These are phyloP conservation scores for Delia radicum DNA, from an alignment of 1,140 invertebrate species.

Conservation along the genomic window DNA sequence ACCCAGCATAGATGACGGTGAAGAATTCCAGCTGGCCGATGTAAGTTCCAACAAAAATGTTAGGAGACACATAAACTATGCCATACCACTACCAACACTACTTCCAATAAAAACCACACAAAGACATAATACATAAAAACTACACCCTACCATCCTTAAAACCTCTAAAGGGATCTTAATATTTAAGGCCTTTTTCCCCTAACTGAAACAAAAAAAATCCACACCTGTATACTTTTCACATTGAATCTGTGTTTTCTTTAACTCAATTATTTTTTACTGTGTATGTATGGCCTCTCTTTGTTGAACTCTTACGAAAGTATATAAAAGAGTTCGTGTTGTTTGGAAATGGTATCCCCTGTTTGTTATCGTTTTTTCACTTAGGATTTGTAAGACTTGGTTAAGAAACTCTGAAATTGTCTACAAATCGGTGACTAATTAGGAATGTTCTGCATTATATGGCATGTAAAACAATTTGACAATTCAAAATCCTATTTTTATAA, in stretches of 20 bases:
- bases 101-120: background rate
- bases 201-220: background rate
- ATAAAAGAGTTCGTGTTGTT: background rate
- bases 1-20: conserved; percentile 93
- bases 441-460: background rate
- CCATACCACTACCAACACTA: background rate
- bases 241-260: background rate
- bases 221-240: background rate
- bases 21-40: conserved; percentile 88
- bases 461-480: background rate
- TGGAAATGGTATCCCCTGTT: background rate
- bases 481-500: background rate
- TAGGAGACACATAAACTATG: background rate
- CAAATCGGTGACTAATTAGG: background rate
- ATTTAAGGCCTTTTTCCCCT: background rate
- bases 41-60: conserved; percentile 58
- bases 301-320: background rate
- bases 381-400: background rate
- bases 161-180: too few relatives aligned
- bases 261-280: background rate
- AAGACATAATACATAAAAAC: too few relatives aligned
- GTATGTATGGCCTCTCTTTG: background rate
- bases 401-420: background rate
- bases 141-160: too few relatives aligned
- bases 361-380: background rate